Percentiles rank a stretch among this genome's conserved stretches.
Conservation (phyloP, 2,797 vertebrate species). For the Galaxias olidus region DNA sequence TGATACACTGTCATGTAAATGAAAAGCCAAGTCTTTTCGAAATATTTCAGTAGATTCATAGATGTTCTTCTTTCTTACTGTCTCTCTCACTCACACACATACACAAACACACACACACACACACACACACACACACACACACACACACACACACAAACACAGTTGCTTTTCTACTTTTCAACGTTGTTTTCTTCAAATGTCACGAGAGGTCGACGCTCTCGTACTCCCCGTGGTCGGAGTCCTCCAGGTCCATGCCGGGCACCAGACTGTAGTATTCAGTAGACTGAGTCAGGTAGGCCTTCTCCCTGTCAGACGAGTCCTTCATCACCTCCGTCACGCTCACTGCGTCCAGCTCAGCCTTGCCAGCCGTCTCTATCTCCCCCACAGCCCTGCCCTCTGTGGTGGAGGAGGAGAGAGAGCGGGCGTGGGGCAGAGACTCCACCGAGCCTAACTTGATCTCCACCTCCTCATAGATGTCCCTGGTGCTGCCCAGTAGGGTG, state of each 20-base stretch:
- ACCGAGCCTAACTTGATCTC: constrained; percentile 79
- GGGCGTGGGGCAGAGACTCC: constrained; percentile 60
- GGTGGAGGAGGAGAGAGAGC: constrained; percentile 42
- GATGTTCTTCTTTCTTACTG: background rate
- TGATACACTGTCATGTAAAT: too few relatives aligned
- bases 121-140: background rate
- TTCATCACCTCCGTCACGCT: constrained; percentile 88
- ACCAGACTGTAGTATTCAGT: constrained; percentile 90
- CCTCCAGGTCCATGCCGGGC: constrained; percentile 85
- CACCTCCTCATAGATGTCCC: constrained; percentile 86
- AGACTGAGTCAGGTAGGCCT: constrained; percentile 85
- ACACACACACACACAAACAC: too few relatives aligned
- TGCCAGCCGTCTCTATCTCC: constrained; percentile 42
- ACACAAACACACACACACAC: background rate
- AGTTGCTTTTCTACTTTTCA: background rate
- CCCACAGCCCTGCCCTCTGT: constrained; percentile 32
- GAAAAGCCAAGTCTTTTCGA: too few relatives aligned
- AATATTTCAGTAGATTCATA: too few relatives aligned
- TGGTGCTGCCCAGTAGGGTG: constrained; percentile 72
- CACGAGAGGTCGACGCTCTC: constrained; percentile 82
- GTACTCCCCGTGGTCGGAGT: constrained; percentile 87
- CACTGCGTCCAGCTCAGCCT: constrained; percentile 76
- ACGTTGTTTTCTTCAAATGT: constrained; percentile 26
- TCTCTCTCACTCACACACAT: constrained; percentile 9
- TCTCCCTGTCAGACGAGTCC: constrained; percentile 85